Conservation (phyloP, 2,888 invertebrate species). For the Pristionchus arcanus region DNA sequence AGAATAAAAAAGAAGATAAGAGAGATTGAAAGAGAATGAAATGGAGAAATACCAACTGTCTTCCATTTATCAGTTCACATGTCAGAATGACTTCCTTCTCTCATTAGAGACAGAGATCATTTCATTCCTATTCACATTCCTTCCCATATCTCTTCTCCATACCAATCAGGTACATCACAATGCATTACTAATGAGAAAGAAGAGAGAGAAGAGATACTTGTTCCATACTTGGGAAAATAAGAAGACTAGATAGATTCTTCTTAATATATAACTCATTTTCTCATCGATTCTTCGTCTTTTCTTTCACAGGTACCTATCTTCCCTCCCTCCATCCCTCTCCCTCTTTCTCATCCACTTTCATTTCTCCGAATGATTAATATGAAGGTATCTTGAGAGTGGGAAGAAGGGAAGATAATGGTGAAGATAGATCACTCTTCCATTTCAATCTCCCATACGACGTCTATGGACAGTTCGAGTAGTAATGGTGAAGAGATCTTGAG, state of each 20-base stretch:
- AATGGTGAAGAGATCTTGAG: slow-evolving; percentile 28
- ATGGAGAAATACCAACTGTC: neutral
- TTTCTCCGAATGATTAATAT: slow-evolving; percentile 15
- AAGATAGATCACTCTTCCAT: neutral
- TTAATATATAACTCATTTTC: neutral
- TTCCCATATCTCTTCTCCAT: neutral
- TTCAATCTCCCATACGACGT: neutral
- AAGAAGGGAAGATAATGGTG: neutral
- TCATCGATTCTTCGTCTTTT: neutral
- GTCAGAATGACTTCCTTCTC: neutral
- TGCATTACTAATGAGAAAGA: slow-evolving; percentile 21
- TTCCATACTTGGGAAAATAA: neutral
- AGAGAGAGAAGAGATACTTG: neutral
- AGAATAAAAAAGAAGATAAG: neutral
- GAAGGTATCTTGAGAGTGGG: neutral
- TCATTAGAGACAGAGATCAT: neutral
- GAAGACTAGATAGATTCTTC: neutral
- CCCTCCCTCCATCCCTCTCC: slow-evolving; percentile 18
- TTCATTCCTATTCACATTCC: neutral
- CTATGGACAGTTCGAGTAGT: neutral
- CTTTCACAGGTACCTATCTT: neutral
- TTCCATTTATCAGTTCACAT: neutral
- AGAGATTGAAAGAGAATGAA: neutral
- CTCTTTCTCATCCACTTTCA: neutral
- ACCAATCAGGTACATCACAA: slow-evolving; percentile 13